Base-by-base conservation (phyloP, 2,797 vertebrate species). In the Botia almorhae region DNA sequence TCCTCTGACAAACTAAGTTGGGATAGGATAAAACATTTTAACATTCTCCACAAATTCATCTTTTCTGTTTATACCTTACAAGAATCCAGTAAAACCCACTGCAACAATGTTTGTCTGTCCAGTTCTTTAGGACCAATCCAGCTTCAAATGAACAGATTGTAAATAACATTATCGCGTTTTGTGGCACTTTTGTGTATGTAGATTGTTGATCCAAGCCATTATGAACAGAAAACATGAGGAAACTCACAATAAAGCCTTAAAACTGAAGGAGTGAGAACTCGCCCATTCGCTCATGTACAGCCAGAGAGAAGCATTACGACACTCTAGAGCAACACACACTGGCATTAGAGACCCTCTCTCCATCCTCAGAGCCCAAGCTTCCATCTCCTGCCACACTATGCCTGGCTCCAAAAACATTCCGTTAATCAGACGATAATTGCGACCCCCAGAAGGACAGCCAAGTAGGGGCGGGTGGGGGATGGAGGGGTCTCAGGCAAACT, bases 401-500 rank as follows among this genome's bases (percentile, higher is more conserved):
- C 74, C 72, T 67, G 69, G 73, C 81, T 85, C 82, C 76, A 83
- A 84, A 87, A 81, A 76, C 84, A 61, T 84, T 85, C 63, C 81
- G 85, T 86, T 87, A 81, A 85, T 86, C 82, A 86, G 80, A 82
- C 84, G 83, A 80, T 86, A 86, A 89, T 87, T 88, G 81, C 73
- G 36, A 87, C 80, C 82, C 83, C 80, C 77, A 84, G 65, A 87
- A 87, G 74, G 80, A 76, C 79, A 55, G 86, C 83, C 83, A 82
- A 73, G 50, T 73, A 58, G 23, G 39, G 76, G 64, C 33, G 56
- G 76, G 69, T 26, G 80, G 50, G 81, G 83, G 84, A 83, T 87
- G 86, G 87, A 86, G 88, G 89, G 91, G 87, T 92, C 91, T 87
- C 83, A 85, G 85, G 86, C 87, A 87, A 85, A 87, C 87, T 86